Evolutionary conservation across 2,797 vertebrate species (phyloP).

Genomic region (Cryptoprocta ferox): DNA sequence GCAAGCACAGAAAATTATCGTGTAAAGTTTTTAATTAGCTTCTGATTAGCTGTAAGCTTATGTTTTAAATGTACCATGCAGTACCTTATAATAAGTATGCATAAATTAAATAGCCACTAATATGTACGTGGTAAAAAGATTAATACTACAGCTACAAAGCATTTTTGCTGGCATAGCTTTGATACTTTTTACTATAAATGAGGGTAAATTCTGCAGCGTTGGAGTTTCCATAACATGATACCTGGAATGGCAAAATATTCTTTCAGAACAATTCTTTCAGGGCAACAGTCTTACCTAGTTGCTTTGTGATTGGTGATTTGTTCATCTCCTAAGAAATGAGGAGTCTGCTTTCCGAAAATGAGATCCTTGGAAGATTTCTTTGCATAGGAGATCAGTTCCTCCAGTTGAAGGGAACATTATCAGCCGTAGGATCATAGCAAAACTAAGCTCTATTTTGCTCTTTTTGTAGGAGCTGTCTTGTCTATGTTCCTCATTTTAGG

Average conservation of each 20-base stretch:
- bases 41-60: conserved; percentile 74
- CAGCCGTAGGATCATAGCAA: not conserved
- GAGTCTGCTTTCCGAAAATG: not conserved
- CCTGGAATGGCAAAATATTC: not conserved
- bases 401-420: not conserved
- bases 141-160: not conserved
- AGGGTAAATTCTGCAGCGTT: not conserved
- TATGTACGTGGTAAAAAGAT: conserved; percentile 50
- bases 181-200: not conserved
- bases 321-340: not conserved
- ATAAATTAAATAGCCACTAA: conserved; percentile 71
- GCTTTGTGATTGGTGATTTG: not conserved
- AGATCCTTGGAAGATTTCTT: not conserved
- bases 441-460: not conserved
- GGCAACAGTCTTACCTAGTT: not conserved
- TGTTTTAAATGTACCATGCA: conserved; percentile 70
- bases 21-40: conserved; percentile 76
- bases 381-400: not conserved
- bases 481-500: not conserved
- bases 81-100: conserved; percentile 61
- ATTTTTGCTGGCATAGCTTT: conserved; percentile 47
- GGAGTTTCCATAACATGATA: not conserved
- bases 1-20: conserved; percentile 70
- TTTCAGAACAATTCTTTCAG: not conserved
- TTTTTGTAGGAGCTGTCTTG: not conserved